These are phyloP conservation scores for Drosophila nikananu DNA, from an alignment of 1,140 invertebrate species.

Conservation along the genomic window DNA sequence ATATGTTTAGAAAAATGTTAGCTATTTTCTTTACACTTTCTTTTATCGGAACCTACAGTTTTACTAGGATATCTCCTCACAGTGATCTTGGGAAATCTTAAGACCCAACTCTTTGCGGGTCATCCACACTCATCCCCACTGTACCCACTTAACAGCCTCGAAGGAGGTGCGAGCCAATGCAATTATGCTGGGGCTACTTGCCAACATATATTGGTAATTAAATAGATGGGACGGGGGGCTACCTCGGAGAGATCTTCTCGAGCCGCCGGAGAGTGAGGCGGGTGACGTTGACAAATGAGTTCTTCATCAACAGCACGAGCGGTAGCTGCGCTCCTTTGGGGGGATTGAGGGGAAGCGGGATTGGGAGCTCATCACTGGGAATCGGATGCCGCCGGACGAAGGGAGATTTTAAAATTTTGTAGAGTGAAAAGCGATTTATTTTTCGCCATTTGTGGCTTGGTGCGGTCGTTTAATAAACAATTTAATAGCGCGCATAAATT, in stretches of 20 bases:
- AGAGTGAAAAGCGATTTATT: constrained; percentile 83
- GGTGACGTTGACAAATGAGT: constrained; percentile 79
- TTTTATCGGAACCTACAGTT: background rate
- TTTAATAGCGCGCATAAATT: constrained; percentile 83
- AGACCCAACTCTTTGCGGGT: no score
- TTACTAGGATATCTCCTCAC: background rate
- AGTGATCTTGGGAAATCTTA: no score
- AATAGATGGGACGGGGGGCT: constrained; percentile 67
- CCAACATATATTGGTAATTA: constrained; percentile 79
- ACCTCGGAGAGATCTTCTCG: constrained; percentile 30
- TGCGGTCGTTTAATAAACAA: constrained; percentile 82
- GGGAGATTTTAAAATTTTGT: constrained; percentile 54
- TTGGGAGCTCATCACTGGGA: constrained; percentile 5
- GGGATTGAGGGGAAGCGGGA: background rate
- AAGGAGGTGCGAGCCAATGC: constrained; percentile 52
- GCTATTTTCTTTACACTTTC: no score
- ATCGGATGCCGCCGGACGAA: constrained; percentile 17
- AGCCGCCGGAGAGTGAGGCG: constrained; percentile 22
- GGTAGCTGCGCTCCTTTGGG: constrained; percentile 16
- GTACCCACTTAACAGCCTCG: constrained; percentile 26
- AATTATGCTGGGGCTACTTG: constrained; percentile 69
- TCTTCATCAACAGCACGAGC: constrained; percentile 77
- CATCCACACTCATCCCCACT: constrained; percentile 22
- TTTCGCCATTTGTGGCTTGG: constrained; percentile 74
- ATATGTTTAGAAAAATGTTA: no score